Base-by-base conservation (phyloP, 2,888 invertebrate species). In the Drosophila nr. fundita region DNA sequence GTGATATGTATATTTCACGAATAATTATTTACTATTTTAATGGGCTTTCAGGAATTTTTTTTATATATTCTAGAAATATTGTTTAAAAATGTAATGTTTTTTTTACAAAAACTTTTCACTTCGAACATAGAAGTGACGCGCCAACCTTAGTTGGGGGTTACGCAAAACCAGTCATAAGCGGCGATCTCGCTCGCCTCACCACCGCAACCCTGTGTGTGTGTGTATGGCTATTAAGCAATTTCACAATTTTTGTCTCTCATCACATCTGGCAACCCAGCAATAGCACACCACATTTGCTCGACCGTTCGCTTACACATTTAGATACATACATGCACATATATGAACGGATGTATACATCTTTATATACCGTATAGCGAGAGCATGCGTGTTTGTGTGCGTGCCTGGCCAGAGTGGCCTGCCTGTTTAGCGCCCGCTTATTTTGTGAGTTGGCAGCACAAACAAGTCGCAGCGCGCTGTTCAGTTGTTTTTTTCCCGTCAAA, bases 391-490 rank as follows among this genome's bases (percentile, higher is more conserved):
- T 62, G 60, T 71, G 60, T 74, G 54, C 64, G 68, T 73, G 79
- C 67, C 73, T 78, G 78, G 78, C 75, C 76, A 78, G 80, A 68
- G 78, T 77, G 77, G 65, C 61, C 68, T 73, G 76, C 77, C 62
- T 76, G 76, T 75, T 65, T 65, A 79, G 76, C 76, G 76, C 71
- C 78, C 82, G 82, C 82, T 78, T 78, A 82, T 80, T 80, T 82
- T 80, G 58, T 82, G 79, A 80, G 79, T 80, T 80, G 79, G 79
- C 79, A 80, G 79, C 79, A 79, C 79, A 79, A 82, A 67, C 79
- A 62, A 79, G 83, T 79, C 79, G 68, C 69, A 78, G 83, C 70
- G 76, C 79, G 80, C 76, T 68, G 76, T 79, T 83, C 80, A 80
- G 80, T 80, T 80, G 80, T 83, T 80, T 76, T 83, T 83, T 80